These are phyloP conservation scores for Lepus europaeus DNA, from an alignment of 2,113 vertebrate species.

Conservation along the genomic window DNA sequence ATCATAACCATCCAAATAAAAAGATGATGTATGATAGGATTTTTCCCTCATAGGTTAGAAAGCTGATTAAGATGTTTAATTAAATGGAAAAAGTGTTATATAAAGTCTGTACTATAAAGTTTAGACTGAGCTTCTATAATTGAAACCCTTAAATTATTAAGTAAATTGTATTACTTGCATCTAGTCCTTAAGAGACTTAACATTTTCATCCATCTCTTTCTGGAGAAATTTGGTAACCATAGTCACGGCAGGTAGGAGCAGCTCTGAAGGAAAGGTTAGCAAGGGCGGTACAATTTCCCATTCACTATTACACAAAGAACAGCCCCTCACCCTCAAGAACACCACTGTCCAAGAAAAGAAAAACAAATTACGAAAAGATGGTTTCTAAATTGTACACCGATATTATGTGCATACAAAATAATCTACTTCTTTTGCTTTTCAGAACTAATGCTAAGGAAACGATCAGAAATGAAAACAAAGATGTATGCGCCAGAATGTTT, in stretches of 20 bases:
- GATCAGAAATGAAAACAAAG: not conserved
- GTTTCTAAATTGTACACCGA: slow-evolving; percentile 38
- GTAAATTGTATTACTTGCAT: slow-evolving; percentile 40
- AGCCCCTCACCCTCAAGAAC: not conserved
- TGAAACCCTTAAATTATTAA: slow-evolving; percentile 38
- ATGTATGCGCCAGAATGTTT: not conserved
- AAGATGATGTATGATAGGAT: not conserved
- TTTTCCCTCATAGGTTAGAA: slow-evolving; percentile 15
- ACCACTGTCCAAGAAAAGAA: not conserved
- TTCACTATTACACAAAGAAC: slow-evolving; percentile 26
- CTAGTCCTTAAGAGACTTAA: slow-evolving; percentile 51
- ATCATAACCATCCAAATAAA: not conserved
- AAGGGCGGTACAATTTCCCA: not conserved
- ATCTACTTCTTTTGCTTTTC: slow-evolving; percentile 33
- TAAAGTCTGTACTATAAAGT: slow-evolving; percentile 11
- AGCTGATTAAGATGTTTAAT: slow-evolving; percentile 31
- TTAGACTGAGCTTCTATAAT: slow-evolving; percentile 52
- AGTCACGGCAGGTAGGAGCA: not conserved
- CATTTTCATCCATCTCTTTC: not conserved
- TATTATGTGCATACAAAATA: not conserved
- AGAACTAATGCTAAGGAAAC: slow-evolving; percentile 61
- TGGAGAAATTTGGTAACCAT: slow-evolving; percentile 18
- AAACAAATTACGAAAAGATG: not conserved
- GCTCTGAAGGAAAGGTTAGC: not conserved
- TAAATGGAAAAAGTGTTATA: slow-evolving; percentile 22